Base-by-base conservation (phyloP, 2,113 vertebrate species). In the Saimiri boliviensis region DNA sequence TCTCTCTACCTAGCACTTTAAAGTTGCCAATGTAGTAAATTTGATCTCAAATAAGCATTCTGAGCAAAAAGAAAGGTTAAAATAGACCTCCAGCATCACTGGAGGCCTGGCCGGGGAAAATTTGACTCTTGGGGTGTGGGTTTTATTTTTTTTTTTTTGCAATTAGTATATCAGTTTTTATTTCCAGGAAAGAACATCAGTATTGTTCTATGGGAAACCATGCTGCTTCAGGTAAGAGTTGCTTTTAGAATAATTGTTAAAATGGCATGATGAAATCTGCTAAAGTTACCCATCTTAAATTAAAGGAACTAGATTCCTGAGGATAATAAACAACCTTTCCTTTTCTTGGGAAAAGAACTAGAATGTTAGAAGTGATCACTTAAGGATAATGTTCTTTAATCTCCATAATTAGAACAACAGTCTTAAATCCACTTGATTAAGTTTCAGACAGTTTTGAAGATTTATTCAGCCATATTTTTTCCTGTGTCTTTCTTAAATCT, bases 191-290 rank as follows among this genome's bases (percentile, higher is more conserved):
- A 73, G 40, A 94, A 90, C 4, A 25, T 54, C 12, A 91, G 25
- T 35, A 56, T 93, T 4, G 16, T 63, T 35, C 85, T 97, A 2
- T 98, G 98, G 98, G 98, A 98, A 92, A 87, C 95, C 10, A 97
- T 94, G 93, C 60, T 98, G 77, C 96, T 98, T 40, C 97, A 97
- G 97, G 98, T 98, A 95, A 98, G 85, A 3, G 2, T 63, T 30
- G 5, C 20, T 73, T 84, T 56, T 32, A 56, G 58, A 25, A 14
- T 58, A 27, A 81, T 37, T 37, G 7, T 12, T 87, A 82, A 30
- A 7, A 60, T 68, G 19, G n/a, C 23, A 17, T 70, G 42, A 37
- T 42, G 4, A 63, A 96, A n/a, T 77, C 45, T 81, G 5, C 20
- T 27, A 27, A 58, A 77, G 2, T 47, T 54, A 73, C 11, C 30